A percentile compares a stretch with the other conserved stretches of the same genome.
phyloP scores from a whole-genome alignment of 2,113 vertebrate genomes.

The Syngnathus scovelli region DNA sequence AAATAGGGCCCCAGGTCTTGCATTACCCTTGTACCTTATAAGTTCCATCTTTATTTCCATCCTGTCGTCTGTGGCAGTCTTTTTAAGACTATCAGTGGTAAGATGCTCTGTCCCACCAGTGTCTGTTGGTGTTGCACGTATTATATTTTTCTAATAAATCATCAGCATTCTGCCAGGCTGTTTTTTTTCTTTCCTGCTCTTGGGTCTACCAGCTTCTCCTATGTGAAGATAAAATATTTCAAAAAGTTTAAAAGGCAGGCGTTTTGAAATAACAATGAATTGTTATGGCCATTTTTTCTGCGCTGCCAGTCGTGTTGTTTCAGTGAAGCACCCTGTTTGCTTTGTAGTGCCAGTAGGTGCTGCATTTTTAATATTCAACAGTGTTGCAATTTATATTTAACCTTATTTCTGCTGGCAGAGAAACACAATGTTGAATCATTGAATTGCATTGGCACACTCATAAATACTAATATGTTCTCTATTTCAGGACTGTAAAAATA shows the following conservation, averaged over 20 bases:
- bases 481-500: conserved; percentile 88
- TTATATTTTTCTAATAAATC: background rate
- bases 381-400: background rate
- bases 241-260: background rate
- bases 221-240: background rate
- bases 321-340: background rate
- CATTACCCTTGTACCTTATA: background rate
- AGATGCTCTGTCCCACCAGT: background rate
- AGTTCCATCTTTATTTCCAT: background rate
- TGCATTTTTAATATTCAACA: background rate
- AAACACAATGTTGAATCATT: conserved; percentile 17
- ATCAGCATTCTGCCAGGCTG: background rate
- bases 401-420: background rate
- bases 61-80: background rate
- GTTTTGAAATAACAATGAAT: background rate
- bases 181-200: background rate
- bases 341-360: background rate
- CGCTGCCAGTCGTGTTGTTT: background rate
- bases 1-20: background rate
- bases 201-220: background rate
- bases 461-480: conserved; percentile 13
- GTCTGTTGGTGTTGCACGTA: background rate
- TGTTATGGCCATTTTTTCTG: background rate
- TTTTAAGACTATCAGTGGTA: background rate
- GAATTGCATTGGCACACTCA: conserved; percentile 22